Conservation (phyloP, 2,113 vertebrate genomes). For the Pao palembangensis region DNA sequence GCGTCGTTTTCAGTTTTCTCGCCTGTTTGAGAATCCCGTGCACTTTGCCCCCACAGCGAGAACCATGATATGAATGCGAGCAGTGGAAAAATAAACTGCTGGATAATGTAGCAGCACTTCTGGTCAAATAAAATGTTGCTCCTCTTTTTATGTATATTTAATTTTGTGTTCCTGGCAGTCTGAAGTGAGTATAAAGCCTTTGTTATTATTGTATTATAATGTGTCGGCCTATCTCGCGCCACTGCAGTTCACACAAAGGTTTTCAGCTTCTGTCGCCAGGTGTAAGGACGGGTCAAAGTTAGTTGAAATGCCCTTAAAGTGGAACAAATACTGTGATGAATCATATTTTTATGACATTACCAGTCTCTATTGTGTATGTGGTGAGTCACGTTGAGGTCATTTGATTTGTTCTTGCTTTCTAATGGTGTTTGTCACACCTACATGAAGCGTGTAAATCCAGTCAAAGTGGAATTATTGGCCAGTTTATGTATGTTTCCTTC, state of each 20-base stretch:
- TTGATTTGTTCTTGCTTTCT: neutral
- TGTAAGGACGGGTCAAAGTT: slow-evolving; percentile 13
- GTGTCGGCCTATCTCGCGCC: no score
- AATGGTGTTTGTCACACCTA: slow-evolving; percentile 3
- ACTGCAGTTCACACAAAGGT: no score
- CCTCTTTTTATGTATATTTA: neutral
- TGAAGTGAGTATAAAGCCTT: no score
- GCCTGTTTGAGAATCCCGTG: slow-evolving; percentile 54
- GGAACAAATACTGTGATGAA: neutral
- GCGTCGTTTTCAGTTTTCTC: slow-evolving; percentile 42
- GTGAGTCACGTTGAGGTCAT: neutral
- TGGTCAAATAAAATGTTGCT: neutral
- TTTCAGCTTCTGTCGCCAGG: no score
- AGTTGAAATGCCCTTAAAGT: neutral
- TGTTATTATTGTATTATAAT: no score
- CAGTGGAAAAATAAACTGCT: slow-evolving; percentile 51
- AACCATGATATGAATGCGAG: slow-evolving; percentile 52
- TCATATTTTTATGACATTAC: neutral
- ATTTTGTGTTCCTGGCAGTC: neutral
- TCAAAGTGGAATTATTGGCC: no score
- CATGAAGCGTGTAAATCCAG: neutral
- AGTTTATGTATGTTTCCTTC: no score
- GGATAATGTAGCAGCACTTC: slow-evolving; percentile 29
- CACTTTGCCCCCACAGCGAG: slow-evolving; percentile 50
- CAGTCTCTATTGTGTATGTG: neutral